phyloP scores from a whole-genome alignment of 2,888 invertebrate genomes.

The Cryptophagus acutangulus region DNA sequence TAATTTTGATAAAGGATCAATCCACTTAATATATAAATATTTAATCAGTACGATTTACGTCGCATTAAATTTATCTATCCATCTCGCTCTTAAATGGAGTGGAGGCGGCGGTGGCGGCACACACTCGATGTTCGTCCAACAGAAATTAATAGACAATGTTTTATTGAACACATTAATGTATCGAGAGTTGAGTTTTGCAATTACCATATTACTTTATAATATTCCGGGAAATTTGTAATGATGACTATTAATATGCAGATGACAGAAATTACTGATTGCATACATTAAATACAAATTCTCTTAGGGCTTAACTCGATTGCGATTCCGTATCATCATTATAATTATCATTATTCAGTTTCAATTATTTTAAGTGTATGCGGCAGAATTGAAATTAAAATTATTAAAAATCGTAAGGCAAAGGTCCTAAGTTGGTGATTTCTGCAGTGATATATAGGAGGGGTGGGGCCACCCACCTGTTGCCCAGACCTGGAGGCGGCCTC shows the following conservation, averaged over 20 bases:
- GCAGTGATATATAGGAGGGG: conserved; percentile 26
- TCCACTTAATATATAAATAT: background rate
- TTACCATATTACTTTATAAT: conserved; percentile 1
- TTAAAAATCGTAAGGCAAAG: no score
- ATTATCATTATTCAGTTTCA: no score
- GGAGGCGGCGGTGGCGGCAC: no score
- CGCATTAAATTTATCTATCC: background rate
- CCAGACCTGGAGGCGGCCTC: conserved; percentile 29
- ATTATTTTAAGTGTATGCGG: no score
- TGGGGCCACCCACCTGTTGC: conserved; percentile 43
- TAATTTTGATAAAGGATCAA: conserved; percentile 1
- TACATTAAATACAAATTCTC: conserved; percentile 1
- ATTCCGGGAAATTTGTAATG: background rate
- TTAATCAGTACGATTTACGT: background rate
- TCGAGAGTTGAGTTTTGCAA: conserved; percentile 2
- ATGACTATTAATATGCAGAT: background rate
- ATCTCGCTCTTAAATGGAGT: no score
- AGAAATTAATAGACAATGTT: no score
- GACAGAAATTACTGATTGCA: background rate
- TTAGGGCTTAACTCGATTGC: no score
- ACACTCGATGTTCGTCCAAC: no score
- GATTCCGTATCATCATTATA: no score
- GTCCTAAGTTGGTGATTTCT: no score
- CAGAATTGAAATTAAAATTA: no score
- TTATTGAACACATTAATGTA: no score